Evolutionary conservation across 2,888 invertebrate genomes (phyloP), one percentile per base, ranked within the genome.

Genomic region (Leuctra nigra): DNA sequence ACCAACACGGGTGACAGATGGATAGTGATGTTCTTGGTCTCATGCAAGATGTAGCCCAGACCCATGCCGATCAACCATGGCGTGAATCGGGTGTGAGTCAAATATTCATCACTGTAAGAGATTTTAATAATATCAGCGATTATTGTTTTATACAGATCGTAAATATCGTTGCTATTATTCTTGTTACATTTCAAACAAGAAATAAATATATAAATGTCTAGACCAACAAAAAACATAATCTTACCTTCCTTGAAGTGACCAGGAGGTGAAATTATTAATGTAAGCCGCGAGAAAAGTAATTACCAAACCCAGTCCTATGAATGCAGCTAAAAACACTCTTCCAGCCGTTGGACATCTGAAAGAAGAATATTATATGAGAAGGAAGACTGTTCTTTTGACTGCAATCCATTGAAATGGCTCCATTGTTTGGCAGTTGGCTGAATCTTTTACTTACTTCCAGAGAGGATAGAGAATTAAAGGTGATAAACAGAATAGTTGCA

Each of bases 401-500:
- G n/a, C n/a, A n/a, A n/a, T n/a, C n/a, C n/a, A n/a, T n/a, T n/a
- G n/a, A n/a, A n/a, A n/a, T n/a, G n/a, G n/a, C n/a, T n/a, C n/a
- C n/a, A n/a, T n/a, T n/a, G n/a, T n/a, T n/a, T n/a, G n/a, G n/a
- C n/a, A n/a, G n/a, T n/a, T n/a, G n/a, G n/a, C n/a, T n/a, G n/a
- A n/a, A n/a, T n/a, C n/a, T n/a, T n/a, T 3, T 39, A 47, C 47
- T 25, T 24, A 47, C 57, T 69, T 71, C 64, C 72, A 73, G 23
- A 80, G 62, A 0, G 77, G 74, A 55, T 75, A 73, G 2, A 81
- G 68, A 55, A 81, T 68, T 1, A 80, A 61, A 1, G 80, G 80
- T 1, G 80, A 77, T 13, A 80, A 58, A 62, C 77, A 69, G 63
- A 76, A 80, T 36, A 80, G 65, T 64, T 81, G 81, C 63, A 77